Base-by-base conservation (phyloP, 2,113 vertebrate genomes). In the Dicrurus megarhynchus region DNA sequence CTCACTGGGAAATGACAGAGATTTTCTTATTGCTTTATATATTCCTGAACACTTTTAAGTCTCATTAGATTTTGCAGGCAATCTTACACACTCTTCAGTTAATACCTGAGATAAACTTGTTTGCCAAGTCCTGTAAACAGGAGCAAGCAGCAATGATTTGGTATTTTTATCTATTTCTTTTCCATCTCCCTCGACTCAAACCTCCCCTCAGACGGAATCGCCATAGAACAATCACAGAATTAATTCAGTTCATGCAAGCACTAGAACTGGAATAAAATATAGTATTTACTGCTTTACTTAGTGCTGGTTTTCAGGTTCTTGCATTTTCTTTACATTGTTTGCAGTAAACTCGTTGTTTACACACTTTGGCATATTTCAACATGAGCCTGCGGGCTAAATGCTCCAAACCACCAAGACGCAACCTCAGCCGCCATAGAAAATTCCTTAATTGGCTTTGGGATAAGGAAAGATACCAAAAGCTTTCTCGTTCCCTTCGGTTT, bases 1-100 rank as follows among this genome's bases (percentile, higher is more conserved):
- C 90, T 95, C 47, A 4, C 88, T 49, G 94, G 93, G 95, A 97
- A 97, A 92, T 92, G 91, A 94, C 94, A 81, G 95, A 96, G 91
- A 93, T 97, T 97, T 98, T 97, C 95, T 97, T 96, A 91, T 24
- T 93, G 93, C 94, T 97, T 95, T 95, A 73, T 81, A 41, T 46
- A 87, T 87, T 80, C 47, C 64, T 64, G 39, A 33, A 83, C 83
- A 26, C 81, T 84, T 84, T 79, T 47, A 96, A 90, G 63, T 81
- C 65, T 95, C 64, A n/a, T 84, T 95, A 86, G 68, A 19, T 84
- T 95, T 96, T 96, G 75, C 85, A 87, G 76, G 53, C 64, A 69
- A 41, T 64, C 47, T 60, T 65, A 53, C 8, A 24, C 32, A 16
- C 33, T 63, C 23, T 70, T 83, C 69, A 53, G 46, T n/a, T 87